Evolutionary conservation across 1,140 invertebrate genomes (phyloP).

Genomic region (Cyphomyrmex costatus): DNA sequence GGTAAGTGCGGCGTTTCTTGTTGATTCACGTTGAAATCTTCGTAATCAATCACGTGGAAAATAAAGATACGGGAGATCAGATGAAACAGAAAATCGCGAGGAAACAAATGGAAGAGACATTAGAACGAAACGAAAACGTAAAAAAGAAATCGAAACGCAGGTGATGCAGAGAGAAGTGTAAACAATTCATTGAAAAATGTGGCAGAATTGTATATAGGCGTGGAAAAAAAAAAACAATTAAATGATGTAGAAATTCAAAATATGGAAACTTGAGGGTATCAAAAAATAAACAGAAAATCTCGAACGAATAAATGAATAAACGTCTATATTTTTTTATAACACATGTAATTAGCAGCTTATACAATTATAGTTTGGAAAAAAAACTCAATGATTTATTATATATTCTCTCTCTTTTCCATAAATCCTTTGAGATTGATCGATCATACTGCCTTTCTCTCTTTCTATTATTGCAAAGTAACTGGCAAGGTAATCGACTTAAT

Average conservation of each 20-base stretch:
- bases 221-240: too few relatives aligned
- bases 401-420: neutral
- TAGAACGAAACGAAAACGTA: neutral
- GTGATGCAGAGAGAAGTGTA: neutral
- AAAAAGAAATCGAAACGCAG: neutral
- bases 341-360: neutral
- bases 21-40: neutral
- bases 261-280: too few relatives aligned
- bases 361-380: neutral
- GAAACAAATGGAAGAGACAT: neutral
- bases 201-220: neutral
- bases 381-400: neutral
- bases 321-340: neutral
- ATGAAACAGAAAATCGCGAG: neutral
- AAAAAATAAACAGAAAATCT: neutral
- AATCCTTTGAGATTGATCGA: neutral
- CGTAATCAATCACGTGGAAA: too few relatives aligned
- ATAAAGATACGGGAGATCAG: neutral
- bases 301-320: neutral
- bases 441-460: neutral
- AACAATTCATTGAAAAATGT: neutral
- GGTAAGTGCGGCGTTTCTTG: constrained; percentile 64
- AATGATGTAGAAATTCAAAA: neutral
- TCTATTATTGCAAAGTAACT: constrained; percentile 13
- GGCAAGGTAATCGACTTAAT: neutral